Evolutionary conservation across 2,888 invertebrate species (phyloP).

Genomic region (Taphrorychus bicolor): DNA sequence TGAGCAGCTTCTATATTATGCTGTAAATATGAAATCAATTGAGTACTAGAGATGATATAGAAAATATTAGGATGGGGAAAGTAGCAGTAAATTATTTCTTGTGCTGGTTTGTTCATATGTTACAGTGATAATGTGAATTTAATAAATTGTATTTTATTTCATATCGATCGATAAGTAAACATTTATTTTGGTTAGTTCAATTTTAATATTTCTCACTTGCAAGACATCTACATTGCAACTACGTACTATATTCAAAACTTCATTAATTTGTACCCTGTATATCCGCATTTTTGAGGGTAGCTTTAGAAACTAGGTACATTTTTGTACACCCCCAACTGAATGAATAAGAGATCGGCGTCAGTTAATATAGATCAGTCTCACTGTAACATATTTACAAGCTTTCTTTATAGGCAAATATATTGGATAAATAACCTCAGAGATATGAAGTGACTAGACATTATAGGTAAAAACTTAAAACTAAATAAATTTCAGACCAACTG

Average conservation of each 20-base stretch:
- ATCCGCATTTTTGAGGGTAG: neutral
- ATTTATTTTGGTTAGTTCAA: too few relatives aligned
- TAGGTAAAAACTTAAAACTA: neutral
- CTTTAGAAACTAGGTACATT: neutral
- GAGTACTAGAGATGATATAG: constrained; percentile 32
- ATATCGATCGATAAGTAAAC: too few relatives aligned
- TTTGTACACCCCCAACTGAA: neutral
- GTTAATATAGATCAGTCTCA: neutral
- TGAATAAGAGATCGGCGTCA: neutral
- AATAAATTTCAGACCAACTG: neutral
- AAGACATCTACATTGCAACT: neutral
- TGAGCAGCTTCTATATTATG: constrained; percentile 57
- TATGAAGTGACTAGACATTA: neutral
- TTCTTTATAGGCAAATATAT: neutral
- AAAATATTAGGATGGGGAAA: neutral
- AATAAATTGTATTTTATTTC: neutral
- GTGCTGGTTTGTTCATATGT: neutral
- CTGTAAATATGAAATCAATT: constrained; percentile 40
- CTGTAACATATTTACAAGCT: neutral
- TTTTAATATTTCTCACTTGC: too few relatives aligned
- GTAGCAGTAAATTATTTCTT: neutral
- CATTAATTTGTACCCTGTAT: constrained; percentile 8
- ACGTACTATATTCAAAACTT: too few relatives aligned
- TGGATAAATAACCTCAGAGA: neutral
- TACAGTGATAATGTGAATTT: neutral